Conservation (phyloP, 2,888 invertebrate genomes). For the Agriotes lineatus region DNA sequence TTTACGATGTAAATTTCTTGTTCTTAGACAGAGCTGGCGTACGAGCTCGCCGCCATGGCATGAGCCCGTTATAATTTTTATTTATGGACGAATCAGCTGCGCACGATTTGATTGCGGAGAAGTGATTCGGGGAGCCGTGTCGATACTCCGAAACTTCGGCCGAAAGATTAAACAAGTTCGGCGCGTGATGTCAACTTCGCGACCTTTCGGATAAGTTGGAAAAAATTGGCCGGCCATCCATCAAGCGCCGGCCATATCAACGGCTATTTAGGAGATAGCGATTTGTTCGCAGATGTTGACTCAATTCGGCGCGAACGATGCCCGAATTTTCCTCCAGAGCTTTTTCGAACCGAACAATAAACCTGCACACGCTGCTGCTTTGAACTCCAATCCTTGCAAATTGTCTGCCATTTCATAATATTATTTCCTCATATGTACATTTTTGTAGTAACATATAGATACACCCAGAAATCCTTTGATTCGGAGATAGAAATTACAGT, state of each 20-base stretch:
- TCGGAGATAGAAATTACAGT: too few species aligned
- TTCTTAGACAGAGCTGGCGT: constrained; percentile 30
- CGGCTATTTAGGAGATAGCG: background rate
- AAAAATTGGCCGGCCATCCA: constrained; percentile 7
- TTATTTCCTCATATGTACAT: too few species aligned
- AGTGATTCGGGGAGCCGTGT: background rate
- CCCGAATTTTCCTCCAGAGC: too few species aligned
- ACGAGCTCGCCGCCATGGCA: background rate
- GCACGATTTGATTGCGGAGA: background rate
- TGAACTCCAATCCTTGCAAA: too few species aligned
- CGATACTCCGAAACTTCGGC: constrained; percentile 15
- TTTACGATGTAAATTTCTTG: constrained; percentile 37
- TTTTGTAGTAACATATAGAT: too few species aligned
- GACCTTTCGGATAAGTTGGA: constrained; percentile 9
- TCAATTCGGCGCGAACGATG: too few species aligned
- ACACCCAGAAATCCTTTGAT: too few species aligned
- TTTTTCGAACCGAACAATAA: too few species aligned
- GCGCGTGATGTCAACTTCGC: constrained; percentile 21
- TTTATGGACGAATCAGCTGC: constrained; percentile 3
- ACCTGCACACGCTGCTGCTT: too few species aligned
- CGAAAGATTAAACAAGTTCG: constrained; percentile 16
- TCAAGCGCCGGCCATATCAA: constrained; percentile 9
- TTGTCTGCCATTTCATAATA: too few species aligned
- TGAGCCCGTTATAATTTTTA: background rate
- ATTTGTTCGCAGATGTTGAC: background rate